phyloP scores from a whole-genome alignment of 2,888 invertebrate species.

The Choreutis nemorana region DNA sequence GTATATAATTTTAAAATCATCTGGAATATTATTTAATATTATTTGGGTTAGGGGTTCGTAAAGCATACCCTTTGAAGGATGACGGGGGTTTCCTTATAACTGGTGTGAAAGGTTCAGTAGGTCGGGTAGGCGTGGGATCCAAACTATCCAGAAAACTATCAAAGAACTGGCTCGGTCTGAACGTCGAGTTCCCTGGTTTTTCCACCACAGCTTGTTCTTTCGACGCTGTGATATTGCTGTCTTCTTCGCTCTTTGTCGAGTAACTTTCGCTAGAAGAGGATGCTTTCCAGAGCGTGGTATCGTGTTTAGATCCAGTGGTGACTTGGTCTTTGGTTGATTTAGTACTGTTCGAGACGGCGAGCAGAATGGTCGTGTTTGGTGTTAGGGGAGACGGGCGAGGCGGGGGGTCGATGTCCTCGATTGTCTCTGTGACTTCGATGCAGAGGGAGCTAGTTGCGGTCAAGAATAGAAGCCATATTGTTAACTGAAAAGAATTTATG shows the following conservation, averaged over 20 bases:
- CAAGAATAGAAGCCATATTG: conserved; percentile 22
- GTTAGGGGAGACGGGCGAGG: conserved; percentile 15
- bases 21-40: background rate
- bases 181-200: conserved; percentile 27
- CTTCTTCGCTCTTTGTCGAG: conserved; percentile 16
- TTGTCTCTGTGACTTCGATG: conserved; percentile 20
- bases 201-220: conserved; percentile 13
- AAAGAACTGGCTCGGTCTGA: conserved; percentile 61
- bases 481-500: conserved; percentile 19
- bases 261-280: conserved; percentile 25
- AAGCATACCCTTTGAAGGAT: conserved; percentile 27
- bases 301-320: no score
- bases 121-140: conserved; percentile 23
- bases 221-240: conserved; percentile 15
- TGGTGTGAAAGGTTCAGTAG: conserved; percentile 18
- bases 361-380: conserved; percentile 35
- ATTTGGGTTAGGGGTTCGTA: background rate
- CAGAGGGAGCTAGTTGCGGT: conserved; percentile 14
- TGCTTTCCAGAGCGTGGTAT: conserved; percentile 38
- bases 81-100: conserved; percentile 22
- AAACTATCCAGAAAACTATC: conserved; percentile 42
- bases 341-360: conserved; percentile 24
- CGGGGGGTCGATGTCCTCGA: conserved; percentile 22
- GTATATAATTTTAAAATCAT: background rate
- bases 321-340: conserved; percentile 7